A percentile compares a stretch with the other conserved stretches of the same genome.
These are phyloP conservation scores for Orthonevra nobilis DNA, from an alignment of 2,888 invertebrate genomes.

Conservation along the genomic window DNA sequence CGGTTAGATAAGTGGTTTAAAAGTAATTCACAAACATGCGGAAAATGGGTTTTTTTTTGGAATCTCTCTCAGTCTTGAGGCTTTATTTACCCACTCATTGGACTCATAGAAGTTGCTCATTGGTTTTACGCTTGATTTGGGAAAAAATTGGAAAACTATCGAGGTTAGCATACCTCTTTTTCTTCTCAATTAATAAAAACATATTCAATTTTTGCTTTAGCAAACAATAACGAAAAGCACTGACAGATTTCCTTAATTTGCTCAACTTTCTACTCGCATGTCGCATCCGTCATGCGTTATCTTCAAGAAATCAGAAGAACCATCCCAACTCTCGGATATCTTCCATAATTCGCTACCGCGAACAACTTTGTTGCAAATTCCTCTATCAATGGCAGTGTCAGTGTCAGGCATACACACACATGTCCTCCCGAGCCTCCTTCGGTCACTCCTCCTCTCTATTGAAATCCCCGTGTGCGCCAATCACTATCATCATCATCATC, in stretches of 20 bases:
- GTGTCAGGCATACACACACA: constrained; percentile 17
- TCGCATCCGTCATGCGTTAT: constrained; percentile 24
- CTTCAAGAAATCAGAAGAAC: constrained; percentile 16
- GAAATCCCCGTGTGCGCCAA: constrained; percentile 21
- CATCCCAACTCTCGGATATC: neutral
- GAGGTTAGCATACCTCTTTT: too few relatives aligned
- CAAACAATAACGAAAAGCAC: too few relatives aligned
- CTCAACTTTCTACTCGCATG: constrained; percentile 11
- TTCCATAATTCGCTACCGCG: neutral
- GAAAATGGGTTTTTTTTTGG: too few relatives aligned
- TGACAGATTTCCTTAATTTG: constrained; percentile 1
- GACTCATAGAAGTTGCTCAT: too few relatives aligned
- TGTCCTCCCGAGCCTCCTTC: neutral
- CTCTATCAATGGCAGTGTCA: constrained; percentile 45
- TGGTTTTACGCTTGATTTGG: too few relatives aligned
- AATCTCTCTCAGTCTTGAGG: too few relatives aligned
- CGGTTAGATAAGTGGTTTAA: too few relatives aligned
- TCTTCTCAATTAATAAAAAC: too few relatives aligned
- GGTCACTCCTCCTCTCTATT: neutral
- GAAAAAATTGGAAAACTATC: too few relatives aligned
- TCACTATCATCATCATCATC: constrained; percentile 48
- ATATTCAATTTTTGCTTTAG: too few relatives aligned
- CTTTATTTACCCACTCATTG: too few relatives aligned
- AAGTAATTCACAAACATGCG: too few relatives aligned
- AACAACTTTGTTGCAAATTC: constrained; percentile 39